phyloP scores from a whole-genome alignment of 2,888 invertebrate species.

The Blastobasis adustella region DNA sequence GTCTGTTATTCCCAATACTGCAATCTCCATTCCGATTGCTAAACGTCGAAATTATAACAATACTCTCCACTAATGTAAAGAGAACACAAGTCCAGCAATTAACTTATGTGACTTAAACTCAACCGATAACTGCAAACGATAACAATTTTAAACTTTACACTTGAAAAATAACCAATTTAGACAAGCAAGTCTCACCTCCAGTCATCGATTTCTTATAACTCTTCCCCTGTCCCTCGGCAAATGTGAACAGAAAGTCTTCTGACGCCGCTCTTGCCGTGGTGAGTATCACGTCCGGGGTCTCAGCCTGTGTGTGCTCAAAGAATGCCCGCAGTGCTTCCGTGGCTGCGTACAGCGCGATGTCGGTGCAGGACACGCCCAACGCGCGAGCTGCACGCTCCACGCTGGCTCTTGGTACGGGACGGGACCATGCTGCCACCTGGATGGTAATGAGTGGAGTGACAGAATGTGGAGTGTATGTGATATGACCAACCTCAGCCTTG shows the following conservation, averaged over 20 bases:
- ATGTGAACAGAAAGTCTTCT: conserved; percentile 71
- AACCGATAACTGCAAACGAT: no score
- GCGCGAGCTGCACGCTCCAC: conserved; percentile 75
- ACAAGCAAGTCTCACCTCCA: conserved; percentile 41
- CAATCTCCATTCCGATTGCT: no score
- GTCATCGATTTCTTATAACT: conserved; percentile 71
- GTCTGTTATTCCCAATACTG: no score
- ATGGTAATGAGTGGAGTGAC: not conserved
- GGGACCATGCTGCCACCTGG: conserved; percentile 81
- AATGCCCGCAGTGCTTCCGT: conserved; percentile 79
- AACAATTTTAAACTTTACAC: no score
- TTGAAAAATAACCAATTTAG: no score
- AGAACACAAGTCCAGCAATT: no score
- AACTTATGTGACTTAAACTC: no score
- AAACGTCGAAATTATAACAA: no score
- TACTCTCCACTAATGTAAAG: no score
- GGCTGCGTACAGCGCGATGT: conserved; percentile 77
- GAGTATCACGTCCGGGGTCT: conserved; percentile 74
- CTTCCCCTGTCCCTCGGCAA: conserved; percentile 59
- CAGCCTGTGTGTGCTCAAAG: conserved; percentile 67
- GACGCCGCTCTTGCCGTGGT: conserved; percentile 78
- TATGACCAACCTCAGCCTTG: not conserved
- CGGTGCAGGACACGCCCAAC: conserved; percentile 77
- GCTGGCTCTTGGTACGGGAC: conserved; percentile 73
- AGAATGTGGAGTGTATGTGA: not conserved